Percentiles rank a stretch among this genome's conserved stretches.
Evolutionary conservation across 2,888 invertebrate genomes (phyloP).

Genomic region (Agrotis exclamationis): DNA sequence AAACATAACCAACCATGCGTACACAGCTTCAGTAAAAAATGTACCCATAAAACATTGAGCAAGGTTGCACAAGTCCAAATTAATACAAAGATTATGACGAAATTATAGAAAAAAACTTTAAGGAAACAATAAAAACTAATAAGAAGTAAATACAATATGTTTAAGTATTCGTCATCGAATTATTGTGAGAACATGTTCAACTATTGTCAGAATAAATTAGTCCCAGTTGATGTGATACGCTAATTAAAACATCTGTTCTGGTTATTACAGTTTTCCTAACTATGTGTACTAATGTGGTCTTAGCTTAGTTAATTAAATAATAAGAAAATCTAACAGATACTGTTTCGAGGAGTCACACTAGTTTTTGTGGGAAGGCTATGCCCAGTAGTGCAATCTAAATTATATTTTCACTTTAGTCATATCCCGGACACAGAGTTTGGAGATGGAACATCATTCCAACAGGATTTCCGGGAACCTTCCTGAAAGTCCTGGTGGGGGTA

Average conservation of each 20-base stretch:
- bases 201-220: conserved; percentile 8
- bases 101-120: conserved; percentile 29
- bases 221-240: conserved; percentile 16
- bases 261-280: conserved; percentile 6
- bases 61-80: conserved; percentile 34
- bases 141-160: conserved; percentile 19
- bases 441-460: too few species aligned
- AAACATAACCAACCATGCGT: neutral
- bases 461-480: too few species aligned
- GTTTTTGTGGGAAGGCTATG: too few species aligned
- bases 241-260: conserved; percentile 32
- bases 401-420: too few species aligned
- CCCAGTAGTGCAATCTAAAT: too few species aligned
- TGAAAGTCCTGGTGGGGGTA: too few species aligned
- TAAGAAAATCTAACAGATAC: too few species aligned
- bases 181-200: conserved; percentile 26
- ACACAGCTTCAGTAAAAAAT: conserved; percentile 22
- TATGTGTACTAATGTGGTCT: too few species aligned
- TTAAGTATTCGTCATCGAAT: conserved; percentile 36
- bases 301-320: too few species aligned
- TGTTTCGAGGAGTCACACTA: too few species aligned
- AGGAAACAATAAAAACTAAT: conserved; percentile 46
- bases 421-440: too few species aligned
- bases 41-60: conserved; percentile 19
- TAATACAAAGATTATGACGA: conserved; percentile 21